Base-by-base conservation (phyloP, 2,888 invertebrate genomes). In the Xanthia togata region DNA sequence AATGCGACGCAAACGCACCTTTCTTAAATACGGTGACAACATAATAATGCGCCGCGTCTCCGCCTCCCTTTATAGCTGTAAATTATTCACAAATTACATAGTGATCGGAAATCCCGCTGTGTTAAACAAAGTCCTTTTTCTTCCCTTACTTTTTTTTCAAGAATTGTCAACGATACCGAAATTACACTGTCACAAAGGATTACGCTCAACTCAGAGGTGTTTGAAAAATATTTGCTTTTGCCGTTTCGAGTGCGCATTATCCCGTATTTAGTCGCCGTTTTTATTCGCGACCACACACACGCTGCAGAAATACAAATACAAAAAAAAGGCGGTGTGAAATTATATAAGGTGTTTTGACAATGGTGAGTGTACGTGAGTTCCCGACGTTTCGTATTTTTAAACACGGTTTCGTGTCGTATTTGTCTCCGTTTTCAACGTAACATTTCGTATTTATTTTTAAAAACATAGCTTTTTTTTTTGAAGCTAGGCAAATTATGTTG, bases 261-360 rank as follows among this genome's bases (percentile, higher is more conserved):
- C 86, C 89, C 75, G 91, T 90, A 89, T 93, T 93, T 93, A 92
- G 92, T 91, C 89, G 91, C 87, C 88, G 88, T 90, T 91, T 92
- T 93, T 93, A 93, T 94, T 93, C 93, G 93, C 93, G 87, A 95
- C 95, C 95, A 95, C 95, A 95, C 95, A 92, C 94, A 76, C 78
- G 80, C 77, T 80, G 80, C 81, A 67, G 79, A 87, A 90, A 89
- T 81, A 89, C 78, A 78, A 78, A 81, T 47, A 82, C 81, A 68
- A 80, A 80, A 86, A 87, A 85, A 83, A 86, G 83, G 89, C 90
- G 90, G 90, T 92, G 94, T 93, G 93, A 94, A 95, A 95, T 95
- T 95, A 95, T 96, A 94, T 94, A 94, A 94, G 94, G 93, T 96
- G 95, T 96, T 96, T 95, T 96, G 96, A 96, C 96, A 96, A 96